These are phyloP conservation scores for Eurytoma californica DNA, from an alignment of 2,888 invertebrate species.

Conservation along the genomic window DNA sequence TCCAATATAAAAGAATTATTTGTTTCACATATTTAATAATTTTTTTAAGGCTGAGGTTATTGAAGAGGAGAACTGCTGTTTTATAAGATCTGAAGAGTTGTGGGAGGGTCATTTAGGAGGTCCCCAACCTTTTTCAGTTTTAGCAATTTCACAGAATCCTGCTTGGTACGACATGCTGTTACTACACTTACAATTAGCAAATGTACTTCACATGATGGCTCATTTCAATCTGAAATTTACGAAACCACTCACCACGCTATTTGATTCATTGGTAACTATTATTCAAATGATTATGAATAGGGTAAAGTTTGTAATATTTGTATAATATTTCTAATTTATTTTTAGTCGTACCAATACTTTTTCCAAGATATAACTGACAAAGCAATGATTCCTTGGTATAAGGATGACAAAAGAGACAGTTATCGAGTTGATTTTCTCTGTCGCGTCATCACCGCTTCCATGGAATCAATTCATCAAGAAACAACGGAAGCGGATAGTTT, in stretches of 20 bases:
- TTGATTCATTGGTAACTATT: conserved; percentile 82
- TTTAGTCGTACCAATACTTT: conserved; percentile 69
- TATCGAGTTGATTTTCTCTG: conserved; percentile 85
- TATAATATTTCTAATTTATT: conserved; percentile 12
- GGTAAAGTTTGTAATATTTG: no score
- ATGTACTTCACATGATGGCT: conserved; percentile 86
- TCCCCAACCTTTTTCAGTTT: conserved; percentile 83
- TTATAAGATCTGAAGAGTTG: conserved; percentile 79
- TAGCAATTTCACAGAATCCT: conserved; percentile 85
- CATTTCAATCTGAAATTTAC: conserved; percentile 85
- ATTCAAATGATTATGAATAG: not conserved
- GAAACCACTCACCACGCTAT: conserved; percentile 85
- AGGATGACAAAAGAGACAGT: conserved; percentile 82
- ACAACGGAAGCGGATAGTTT: conserved; percentile 77
- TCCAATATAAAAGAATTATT: conserved; percentile 67
- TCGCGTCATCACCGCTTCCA: conserved; percentile 83
- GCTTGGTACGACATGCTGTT: conserved; percentile 86
- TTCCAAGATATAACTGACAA: conserved; percentile 71
- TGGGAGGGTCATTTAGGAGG: conserved; percentile 78
- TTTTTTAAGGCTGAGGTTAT: conserved; percentile 71
- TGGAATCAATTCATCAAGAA: conserved; percentile 83
- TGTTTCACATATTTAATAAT: not conserved
- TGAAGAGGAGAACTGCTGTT: conserved; percentile 73
- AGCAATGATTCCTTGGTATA: conserved; percentile 68
- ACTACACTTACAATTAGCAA: conserved; percentile 87